Evolutionary conservation across 2,888 invertebrate genomes (phyloP).

Genomic region (Trachelus troglodyta): DNA sequence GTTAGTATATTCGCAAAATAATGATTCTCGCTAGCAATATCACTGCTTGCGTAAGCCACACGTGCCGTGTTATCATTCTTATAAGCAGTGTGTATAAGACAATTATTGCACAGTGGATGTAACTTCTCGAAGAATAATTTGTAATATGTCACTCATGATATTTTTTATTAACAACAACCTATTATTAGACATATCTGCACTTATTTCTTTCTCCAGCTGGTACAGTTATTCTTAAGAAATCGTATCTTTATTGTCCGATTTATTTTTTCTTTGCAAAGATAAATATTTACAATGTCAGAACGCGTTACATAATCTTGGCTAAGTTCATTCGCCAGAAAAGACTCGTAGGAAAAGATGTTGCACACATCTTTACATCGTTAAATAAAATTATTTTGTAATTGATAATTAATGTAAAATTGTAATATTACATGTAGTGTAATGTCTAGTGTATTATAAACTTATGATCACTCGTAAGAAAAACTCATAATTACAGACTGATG

Average conservation of each 20-base stretch:
- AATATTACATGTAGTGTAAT: background rate
- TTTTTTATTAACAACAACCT: background rate
- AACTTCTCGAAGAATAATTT: background rate
- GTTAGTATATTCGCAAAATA: background rate
- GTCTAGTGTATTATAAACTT: background rate
- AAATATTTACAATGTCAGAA: background rate
- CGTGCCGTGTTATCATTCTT: background rate
- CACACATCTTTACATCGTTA: background rate
- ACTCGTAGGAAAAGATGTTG: background rate
- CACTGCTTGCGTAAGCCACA: background rate
- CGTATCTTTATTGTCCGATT: background rate
- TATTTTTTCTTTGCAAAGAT: background rate
- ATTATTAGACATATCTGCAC: background rate
- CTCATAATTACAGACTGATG: constrained; percentile 48
- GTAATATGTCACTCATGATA: background rate
- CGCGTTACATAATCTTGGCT: background rate
- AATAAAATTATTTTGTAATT: background rate
- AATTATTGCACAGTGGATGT: background rate
- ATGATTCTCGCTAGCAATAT: background rate
- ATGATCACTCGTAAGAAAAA: background rate
- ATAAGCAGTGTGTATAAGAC: background rate
- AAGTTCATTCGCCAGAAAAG: background rate
- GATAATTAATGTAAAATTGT: background rate
- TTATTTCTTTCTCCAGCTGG: background rate
- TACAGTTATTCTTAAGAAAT: background rate